Base-by-base conservation (phyloP, 2,113 vertebrate species). In the Polyodon spathula region DNA sequence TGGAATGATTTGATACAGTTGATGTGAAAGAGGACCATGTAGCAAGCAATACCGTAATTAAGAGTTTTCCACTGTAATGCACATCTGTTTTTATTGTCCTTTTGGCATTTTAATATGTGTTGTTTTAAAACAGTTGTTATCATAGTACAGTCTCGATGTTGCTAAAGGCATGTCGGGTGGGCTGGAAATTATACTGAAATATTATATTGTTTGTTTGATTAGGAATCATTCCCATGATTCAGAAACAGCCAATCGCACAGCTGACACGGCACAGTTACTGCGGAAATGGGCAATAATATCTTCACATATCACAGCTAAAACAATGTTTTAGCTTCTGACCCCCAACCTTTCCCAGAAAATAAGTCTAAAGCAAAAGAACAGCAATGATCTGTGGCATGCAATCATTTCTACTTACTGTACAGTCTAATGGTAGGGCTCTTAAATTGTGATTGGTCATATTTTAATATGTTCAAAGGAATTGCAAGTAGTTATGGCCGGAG, bases 1-100 rank as follows among this genome's bases (percentile, higher is more conserved):
- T 84, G 80, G 76, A 63, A 60, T 64, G 65, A 64, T 71, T 64
- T 46, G 61, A 55, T 48, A 59, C 27, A 39, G 60, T 66, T 73
- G 69, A 76, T 68, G 54, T 50, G 63, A 66, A 53, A 71, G 53
- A 38, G 42, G 66, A 27, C 27, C 27, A n/a, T n/a, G n/a, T n/a
- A n/a, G n/a, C n/a, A 27, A 27, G 27, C 27, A 27, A 27, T 27
- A 27, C 27, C 3, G 27, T 27, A 27, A 27, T 27, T 1, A 27
- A 27, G 27, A 27, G 27, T 27, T 27, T 27, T 27, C 27, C 27
- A 27, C 27, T 27, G 27, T 27, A 27, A 27, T 27, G 27, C 27
- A 27, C 27, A 27, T 27, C 27, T 27, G 27, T 27, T 27, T 27
- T 27, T 27, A 27, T 27, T 27, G 27, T 27, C 27, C 27, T 27